phyloP scores from a whole-genome alignment of 2,113 vertebrate genomes.

The Pangasianodon hypophthalmus region DNA sequence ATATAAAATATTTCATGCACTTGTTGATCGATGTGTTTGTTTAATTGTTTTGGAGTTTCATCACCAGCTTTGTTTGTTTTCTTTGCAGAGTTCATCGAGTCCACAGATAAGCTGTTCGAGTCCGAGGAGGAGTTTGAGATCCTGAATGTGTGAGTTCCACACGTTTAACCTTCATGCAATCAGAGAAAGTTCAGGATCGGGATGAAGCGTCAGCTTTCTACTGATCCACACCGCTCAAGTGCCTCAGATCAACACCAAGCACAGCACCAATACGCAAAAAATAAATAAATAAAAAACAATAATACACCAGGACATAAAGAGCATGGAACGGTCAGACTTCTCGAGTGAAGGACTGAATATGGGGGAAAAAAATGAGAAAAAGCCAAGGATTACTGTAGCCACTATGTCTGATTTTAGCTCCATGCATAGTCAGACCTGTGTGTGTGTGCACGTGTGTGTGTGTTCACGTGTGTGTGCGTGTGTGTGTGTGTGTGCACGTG shows the following conservation, averaged over 20 bases:
- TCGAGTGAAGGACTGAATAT: not conserved
- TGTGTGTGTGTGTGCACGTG: not conserved
- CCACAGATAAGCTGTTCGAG: slow-evolving; percentile 84
- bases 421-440: not conserved
- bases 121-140: slow-evolving; percentile 90
- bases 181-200: not conserved
- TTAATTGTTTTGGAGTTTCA: not conserved
- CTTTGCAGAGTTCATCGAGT: slow-evolving; percentile 84
- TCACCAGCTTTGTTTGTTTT: not conserved
- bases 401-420: slow-evolving; percentile 20
- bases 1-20: not conserved
- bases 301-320: slow-evolving; percentile 18
- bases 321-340: not conserved
- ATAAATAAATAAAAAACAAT: not conserved
- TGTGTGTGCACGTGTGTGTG: not conserved
- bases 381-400: slow-evolving; percentile 41
- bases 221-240: slow-evolving; percentile 52
- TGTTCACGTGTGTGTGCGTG: not conserved
- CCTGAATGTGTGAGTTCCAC: slow-evolving; percentile 75
- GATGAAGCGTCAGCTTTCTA: not conserved
- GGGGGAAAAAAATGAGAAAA: slow-evolving; percentile 2
- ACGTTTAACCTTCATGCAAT: not conserved
- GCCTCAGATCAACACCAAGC: slow-evolving; percentile 60
- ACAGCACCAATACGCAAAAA: slow-evolving; percentile 49
- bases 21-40: not conserved